Base-by-base conservation (phyloP, 2,888 invertebrate species). In the Monochamus alternatus region DNA sequence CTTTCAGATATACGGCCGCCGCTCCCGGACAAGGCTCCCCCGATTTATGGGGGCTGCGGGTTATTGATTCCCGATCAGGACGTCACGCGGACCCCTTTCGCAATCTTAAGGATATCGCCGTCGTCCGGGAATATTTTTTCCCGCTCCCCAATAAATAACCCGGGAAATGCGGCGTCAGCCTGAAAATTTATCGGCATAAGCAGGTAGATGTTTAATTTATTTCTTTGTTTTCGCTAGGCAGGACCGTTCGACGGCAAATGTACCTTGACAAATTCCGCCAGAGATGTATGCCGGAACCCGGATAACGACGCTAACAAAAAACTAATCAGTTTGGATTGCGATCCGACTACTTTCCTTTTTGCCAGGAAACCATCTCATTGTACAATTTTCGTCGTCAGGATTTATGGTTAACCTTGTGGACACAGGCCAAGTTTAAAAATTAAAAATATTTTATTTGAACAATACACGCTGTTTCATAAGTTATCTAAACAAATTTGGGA, bases 51-150 rank as follows among this genome's bases (percentile, higher is more conserved):
- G 82, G 82, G 81, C 81, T 85, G 85, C 81, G 85, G 83, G 81
- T 84, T 86, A 86, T 86, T 85, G 86, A 86, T 86, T 86, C 79
- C 77, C 81, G 83, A 84, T 85, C 81, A 80, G 82, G 76, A 80
- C 80, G 81, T 81, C 80, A 80, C 81, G 80, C 81, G 82, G 81
- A 84, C 82, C 81, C 82, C 81, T 83, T 83, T 81, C 75, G 78
- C 79, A 79, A 75, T 78, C 78, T 79, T 72, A 70, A 77, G 73
- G 80, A 80, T 81, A 80, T 81, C 75, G 79, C 64, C 75, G 80
- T 80, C 75, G 79, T 69, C 75, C 78, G 73, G 78, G 78, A 78
- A 78, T 75, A 65, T 75, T 78, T 75, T 71, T 69, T 71, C 69
- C 71, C 60, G 58, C 38, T 70, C 74, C 43, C 55, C 71, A 52